These are phyloP conservation scores for Lypha dubia DNA, from an alignment of 2,888 invertebrate species.

Conservation along the genomic window DNA sequence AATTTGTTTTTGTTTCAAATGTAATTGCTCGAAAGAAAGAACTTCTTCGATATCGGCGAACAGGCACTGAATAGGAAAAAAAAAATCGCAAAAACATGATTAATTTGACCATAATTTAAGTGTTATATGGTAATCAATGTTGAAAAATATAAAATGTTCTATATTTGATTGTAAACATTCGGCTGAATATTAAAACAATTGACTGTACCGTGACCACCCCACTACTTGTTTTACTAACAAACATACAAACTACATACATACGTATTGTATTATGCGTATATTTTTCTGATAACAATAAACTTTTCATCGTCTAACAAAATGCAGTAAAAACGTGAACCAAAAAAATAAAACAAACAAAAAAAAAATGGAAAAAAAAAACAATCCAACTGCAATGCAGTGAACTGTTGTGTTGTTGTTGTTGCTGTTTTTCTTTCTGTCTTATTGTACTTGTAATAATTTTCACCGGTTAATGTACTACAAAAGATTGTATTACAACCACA, in stretches of 20 bases:
- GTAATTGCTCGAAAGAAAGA: too few species aligned
- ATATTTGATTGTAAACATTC: too few species aligned
- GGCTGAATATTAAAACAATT: not conserved
- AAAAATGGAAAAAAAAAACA: not conserved
- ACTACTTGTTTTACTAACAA: not conserved
- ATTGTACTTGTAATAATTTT: conserved; percentile 48
- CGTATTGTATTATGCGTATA: conserved; percentile 22
- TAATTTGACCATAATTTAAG: not conserved
- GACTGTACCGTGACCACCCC: not conserved
- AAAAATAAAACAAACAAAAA: not conserved
- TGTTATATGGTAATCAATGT: not conserved
- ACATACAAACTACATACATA: too few species aligned
- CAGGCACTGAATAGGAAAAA: too few species aligned
- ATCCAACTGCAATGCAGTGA: conserved; percentile 60
- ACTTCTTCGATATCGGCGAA: too few species aligned
- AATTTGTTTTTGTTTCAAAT: too few species aligned
- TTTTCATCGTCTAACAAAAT: conserved; percentile 14
- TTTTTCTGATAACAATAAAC: conserved; percentile 42
- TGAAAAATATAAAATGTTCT: too few species aligned
- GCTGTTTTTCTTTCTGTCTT: conserved; percentile 2
- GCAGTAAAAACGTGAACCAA: conserved; percentile 6
- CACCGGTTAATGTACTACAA: conserved; percentile 41
- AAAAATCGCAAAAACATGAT: not conserved
- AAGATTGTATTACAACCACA: conserved; percentile 42
- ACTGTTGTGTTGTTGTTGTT: conserved; percentile 11